These are phyloP conservation scores for Hozukius guyotensis DNA, from an alignment of 2,797 vertebrate genomes.

Conservation along the genomic window DNA sequence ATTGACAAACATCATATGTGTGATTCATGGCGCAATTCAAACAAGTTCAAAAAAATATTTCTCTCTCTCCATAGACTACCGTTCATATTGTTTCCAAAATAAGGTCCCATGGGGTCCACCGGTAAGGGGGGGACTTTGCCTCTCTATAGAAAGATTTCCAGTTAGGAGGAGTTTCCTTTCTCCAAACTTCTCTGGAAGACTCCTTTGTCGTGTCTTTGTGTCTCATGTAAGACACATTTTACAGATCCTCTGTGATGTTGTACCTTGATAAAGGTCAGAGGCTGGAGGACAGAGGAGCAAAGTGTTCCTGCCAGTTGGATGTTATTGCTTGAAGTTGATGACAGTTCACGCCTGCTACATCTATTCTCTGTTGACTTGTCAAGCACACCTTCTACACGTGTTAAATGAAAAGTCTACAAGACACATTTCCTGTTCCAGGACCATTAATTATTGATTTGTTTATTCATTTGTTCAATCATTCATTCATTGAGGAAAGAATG, in stretches of 20 bases:
- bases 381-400: not conserved
- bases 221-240: not conserved
- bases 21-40: too few species aligned
- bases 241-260: not conserved
- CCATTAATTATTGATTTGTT: conserved; percentile 8
- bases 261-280: not conserved
- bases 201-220: not conserved
- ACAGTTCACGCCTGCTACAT: not conserved
- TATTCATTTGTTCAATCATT: not conserved
- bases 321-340: not conserved
- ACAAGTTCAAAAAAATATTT: too few species aligned
- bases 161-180: not conserved
- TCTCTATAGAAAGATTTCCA: too few species aligned
- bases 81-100: too few species aligned
- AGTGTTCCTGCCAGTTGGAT: not conserved
- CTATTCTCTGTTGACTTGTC: not conserved
- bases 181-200: not conserved
- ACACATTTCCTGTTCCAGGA: not conserved
- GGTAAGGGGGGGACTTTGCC: too few species aligned
- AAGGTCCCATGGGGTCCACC: too few species aligned
- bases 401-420: not conserved
- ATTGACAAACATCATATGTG: too few species aligned
- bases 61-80: too few species aligned
- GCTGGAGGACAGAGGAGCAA: not conserved
- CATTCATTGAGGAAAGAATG: not conserved